Percentiles rank a stretch among this genome's conserved stretches.
phyloP scores from a whole-genome alignment of 1,140 invertebrate genomes.

The Coptotermes formosanus region DNA sequence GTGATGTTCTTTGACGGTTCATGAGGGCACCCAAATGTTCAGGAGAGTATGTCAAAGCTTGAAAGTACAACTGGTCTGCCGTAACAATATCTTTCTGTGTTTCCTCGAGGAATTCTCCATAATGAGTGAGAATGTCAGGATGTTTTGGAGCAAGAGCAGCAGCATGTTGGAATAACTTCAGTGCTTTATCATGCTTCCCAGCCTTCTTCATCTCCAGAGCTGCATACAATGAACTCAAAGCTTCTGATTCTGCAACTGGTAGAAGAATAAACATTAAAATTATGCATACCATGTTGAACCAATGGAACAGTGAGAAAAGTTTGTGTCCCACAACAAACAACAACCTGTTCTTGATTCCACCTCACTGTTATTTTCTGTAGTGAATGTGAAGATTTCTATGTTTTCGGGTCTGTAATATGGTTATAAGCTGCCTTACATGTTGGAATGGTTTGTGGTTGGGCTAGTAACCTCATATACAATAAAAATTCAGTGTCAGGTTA shows the following conservation, averaged over 20 bases:
- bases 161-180: conserved; percentile 88
- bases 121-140: conserved; percentile 87
- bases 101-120: conserved; percentile 91
- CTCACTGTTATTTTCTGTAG: too few species aligned
- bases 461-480: too few species aligned
- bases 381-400: too few species aligned
- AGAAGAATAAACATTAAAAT: conserved; percentile 26
- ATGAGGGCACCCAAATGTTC: conserved; percentile 75
- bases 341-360: too few species aligned
- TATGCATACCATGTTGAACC: too few species aligned
- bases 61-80: conserved; percentile 86
- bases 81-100: conserved; percentile 80
- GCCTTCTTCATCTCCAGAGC: conserved; percentile 79
- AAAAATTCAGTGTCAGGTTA: too few species aligned
- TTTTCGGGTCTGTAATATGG: too few species aligned
- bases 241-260: conserved; percentile 63
- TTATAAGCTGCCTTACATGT: too few species aligned
- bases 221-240: conserved; percentile 75
- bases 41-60: conserved; percentile 80
- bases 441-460: too few species aligned
- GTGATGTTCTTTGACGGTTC: conserved; percentile 80
- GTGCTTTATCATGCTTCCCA: conserved; percentile 82
- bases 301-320: too few species aligned
- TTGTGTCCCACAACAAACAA: too few species aligned
- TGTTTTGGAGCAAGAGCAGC: conserved; percentile 85